Percentiles rank a stretch among this genome's conserved stretches.
Conservation (phyloP, 2,797 vertebrate species). For the Leontopithecus rosalia region DNA sequence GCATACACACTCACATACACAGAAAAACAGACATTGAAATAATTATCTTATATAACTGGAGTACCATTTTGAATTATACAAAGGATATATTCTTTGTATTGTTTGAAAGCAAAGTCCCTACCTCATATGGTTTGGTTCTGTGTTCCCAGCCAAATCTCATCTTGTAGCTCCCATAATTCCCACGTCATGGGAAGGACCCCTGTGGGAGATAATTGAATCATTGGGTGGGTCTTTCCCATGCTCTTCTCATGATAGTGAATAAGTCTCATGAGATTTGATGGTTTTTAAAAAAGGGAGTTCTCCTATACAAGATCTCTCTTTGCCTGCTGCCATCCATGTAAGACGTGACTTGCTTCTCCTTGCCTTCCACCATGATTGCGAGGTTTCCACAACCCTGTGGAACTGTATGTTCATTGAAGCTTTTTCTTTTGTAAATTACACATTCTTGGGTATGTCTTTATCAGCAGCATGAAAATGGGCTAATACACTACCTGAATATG, state of each 20-base stretch:
- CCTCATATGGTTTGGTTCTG: background rate
- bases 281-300: background rate
- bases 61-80: background rate
- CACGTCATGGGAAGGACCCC: background rate
- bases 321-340: background rate
- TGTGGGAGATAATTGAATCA: background rate
- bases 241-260: background rate
- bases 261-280: background rate
- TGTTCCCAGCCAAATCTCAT: background rate
- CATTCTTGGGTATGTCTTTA: background rate
- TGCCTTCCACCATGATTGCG: background rate
- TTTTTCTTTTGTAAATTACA: background rate
- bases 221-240: background rate
- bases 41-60: background rate
- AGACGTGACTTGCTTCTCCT: background rate
- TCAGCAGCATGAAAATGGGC: background rate
- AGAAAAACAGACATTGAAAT: background rate
- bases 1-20: background rate
- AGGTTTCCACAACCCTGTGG: background rate
- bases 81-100: background rate
- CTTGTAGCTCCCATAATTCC: background rate
- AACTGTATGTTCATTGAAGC: background rate
- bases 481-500: background rate
- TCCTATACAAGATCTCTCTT: background rate
- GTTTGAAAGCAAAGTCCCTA: background rate